Evolutionary conservation across 2,888 invertebrate species (phyloP), one percentile per base, ranked within the genome.

Genomic region (Prenolepis imparis): DNA sequence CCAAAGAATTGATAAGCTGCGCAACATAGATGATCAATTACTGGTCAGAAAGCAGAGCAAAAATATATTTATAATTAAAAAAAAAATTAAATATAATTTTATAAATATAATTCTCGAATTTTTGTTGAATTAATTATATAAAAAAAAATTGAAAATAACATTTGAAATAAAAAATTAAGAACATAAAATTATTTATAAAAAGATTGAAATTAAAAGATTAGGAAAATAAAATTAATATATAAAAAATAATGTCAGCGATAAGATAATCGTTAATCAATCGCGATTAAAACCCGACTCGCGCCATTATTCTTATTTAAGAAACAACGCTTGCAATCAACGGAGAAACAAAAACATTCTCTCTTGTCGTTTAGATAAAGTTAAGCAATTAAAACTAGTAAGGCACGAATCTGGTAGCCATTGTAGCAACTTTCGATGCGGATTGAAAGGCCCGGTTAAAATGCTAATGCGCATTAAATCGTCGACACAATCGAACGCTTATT

Each of bases 401-500:
- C 28, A 57, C 77, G 15, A 57, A 78, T 11, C 21, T 18, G 44
- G 55, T 24, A 8, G 59, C 78, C 39, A 77, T 80, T 72, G 73
- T 59, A 72, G 78, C 57, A 80, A 80, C 78, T 80, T 80, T 80
- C 44, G 72, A 24, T 67, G 36, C 32, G 32, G 55, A 70, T 74
- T 67, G 57, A 52, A 67, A 39, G 75, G 55, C 52, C 12, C n/a
- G 64, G 73, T 83, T 83, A 82, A 88, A 86, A 85, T 83, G 84
- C 63, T 81, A 84, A 88, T 82, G 82, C 68, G 80, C 77, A 68
- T 81, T 81, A 88, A 86, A 83, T 77, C 55, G 75, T 32, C 80
- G 41, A 57, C 78, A 86, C 78, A 84, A 82, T 81, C 41, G 82
- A 83, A 80, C 66, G 44, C 74, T 74, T 80, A 66, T 85, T 84